phyloP scores from a whole-genome alignment of 2,113 vertebrate genomes.

The Eolophus roseicapilla region DNA sequence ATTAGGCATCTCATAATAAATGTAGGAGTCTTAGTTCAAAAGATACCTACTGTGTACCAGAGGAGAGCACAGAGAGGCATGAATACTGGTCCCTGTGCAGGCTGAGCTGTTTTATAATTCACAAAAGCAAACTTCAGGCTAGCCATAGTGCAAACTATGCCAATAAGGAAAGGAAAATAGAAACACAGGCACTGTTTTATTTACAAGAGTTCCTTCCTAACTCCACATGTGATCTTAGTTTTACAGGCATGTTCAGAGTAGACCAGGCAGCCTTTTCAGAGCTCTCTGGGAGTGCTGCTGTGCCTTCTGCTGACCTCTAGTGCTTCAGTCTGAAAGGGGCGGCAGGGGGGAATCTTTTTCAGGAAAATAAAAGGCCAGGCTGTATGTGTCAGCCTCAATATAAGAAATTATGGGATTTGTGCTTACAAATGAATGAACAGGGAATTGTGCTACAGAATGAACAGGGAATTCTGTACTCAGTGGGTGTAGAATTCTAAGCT shows the following conservation, averaged over 20 bases:
- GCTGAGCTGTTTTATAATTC: neutral
- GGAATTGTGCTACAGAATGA: neutral
- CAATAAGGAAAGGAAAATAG: neutral
- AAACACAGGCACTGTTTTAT: neutral
- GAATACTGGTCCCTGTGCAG: neutral
- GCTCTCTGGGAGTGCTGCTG: rapidly evolving
- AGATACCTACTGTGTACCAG: neutral
- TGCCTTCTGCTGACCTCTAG: neutral
- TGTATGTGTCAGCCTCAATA: rapidly evolving
- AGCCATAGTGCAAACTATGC: neutral
- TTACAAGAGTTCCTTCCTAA: neutral
- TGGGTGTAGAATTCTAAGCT: neutral
- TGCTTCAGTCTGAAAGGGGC: neutral
- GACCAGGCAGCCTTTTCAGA: neutral
- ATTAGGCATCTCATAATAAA: neutral
- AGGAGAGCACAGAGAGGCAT: neutral
- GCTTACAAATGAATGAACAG: rapidly evolving
- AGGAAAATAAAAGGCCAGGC: neutral
- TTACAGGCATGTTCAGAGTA: neutral
- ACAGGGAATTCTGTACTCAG: rapidly evolving
- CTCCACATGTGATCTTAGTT: neutral
- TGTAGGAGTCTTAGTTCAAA: neutral
- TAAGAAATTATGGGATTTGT: rapidly evolving
- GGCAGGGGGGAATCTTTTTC: neutral
- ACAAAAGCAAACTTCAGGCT: neutral